Percentiles rank a stretch among this genome's conserved stretches.
phyloP scores from a whole-genome alignment of 1,140 invertebrate species.

The Oryzaephilus surinamensis region DNA sequence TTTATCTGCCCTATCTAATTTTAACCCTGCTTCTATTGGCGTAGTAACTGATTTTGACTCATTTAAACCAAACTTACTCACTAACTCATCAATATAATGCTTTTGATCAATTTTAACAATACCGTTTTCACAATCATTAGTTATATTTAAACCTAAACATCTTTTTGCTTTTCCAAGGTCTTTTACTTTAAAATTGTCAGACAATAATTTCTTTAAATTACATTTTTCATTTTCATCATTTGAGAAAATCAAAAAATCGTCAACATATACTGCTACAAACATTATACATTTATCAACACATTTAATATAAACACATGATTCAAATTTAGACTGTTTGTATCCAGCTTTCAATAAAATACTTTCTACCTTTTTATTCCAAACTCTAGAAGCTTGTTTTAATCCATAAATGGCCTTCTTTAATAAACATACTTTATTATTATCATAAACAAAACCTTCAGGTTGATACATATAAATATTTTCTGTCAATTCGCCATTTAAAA shows the following conservation, averaged over 20 bases:
- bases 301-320: no score
- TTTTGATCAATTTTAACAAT: no score
- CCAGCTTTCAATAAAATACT: background rate
- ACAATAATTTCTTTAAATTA: background rate
- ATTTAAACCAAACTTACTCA: no score
- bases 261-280: background rate
- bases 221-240: background rate
- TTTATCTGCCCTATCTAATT: background rate
- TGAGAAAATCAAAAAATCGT: no score
- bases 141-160: no score
- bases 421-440: constrained; percentile 3
- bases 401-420: constrained; percentile 30
- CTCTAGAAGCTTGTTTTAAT: constrained; percentile 27
- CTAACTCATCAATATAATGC: no score
- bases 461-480: constrained; percentile 34
- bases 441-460: constrained; percentile 16
- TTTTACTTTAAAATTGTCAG: no score
- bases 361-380: constrained; percentile 25
- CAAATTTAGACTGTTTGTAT: background rate
- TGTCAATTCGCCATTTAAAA: constrained; percentile 33
- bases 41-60: background rate
- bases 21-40: background rate
- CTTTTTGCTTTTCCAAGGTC: no score
- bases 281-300: background rate
- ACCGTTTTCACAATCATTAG: no score